Evolutionary conservation across 2,113 vertebrate species (phyloP).

Genomic region (Mungos mungo): DNA sequence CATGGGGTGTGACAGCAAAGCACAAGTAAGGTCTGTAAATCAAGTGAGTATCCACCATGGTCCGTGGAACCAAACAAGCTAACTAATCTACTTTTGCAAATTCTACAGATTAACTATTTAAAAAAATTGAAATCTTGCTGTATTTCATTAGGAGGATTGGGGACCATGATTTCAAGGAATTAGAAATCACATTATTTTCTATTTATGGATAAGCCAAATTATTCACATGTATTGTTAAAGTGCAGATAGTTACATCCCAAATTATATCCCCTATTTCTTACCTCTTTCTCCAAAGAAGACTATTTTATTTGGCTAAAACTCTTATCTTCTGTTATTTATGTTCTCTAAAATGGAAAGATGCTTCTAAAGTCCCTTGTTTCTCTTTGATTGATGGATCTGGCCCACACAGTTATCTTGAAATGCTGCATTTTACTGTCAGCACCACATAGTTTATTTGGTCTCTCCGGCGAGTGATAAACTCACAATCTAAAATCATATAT

Average conservation of each 20-base stretch:
- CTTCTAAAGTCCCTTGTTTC: neutral
- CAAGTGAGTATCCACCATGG: neutral
- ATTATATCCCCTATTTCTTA: conserved; percentile 10
- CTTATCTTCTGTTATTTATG: neutral
- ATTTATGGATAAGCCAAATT: neutral
- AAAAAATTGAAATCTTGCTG: neutral
- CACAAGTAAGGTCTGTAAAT: neutral
- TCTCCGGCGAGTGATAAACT: neutral
- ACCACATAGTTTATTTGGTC: neutral
- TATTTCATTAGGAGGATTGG: neutral
- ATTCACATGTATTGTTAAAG: neutral
- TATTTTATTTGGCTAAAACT: neutral
- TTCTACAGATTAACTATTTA: neutral
- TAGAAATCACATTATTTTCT: neutral
- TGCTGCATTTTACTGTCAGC: neutral
- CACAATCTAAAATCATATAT: neutral
- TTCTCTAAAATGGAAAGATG: conserved; percentile 29
- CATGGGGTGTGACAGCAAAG: neutral
- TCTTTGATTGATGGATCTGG: neutral
- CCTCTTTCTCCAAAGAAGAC: neutral
- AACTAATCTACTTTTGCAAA: neutral
- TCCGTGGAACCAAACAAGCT: neutral
- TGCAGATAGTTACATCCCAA: neutral
- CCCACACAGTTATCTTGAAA: neutral
- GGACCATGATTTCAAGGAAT: neutral